Evolutionary conservation across 1,140 invertebrate species (phyloP).

Genomic region (Popillia japonica): DNA sequence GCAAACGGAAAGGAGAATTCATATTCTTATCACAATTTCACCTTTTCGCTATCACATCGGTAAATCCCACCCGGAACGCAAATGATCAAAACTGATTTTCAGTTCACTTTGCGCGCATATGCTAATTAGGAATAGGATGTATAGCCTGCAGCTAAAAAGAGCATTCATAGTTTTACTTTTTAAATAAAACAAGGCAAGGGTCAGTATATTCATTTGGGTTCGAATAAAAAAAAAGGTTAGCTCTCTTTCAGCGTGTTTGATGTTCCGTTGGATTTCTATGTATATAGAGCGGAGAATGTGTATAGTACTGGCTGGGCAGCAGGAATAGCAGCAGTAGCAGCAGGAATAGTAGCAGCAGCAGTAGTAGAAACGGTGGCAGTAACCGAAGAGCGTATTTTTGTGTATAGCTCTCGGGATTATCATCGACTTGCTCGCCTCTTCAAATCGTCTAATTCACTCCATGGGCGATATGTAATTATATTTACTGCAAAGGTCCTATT

Average conservation of each 20-base stretch:
- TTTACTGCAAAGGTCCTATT: not conserved
- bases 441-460: constrained; percentile 21
- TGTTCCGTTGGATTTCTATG: constrained; percentile 42
- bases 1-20: too few relatives aligned
- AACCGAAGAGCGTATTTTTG: not conserved
- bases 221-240: constrained; percentile 51
- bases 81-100: constrained; percentile 55
- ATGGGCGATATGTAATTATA: constrained; percentile 25
- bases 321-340: not conserved
- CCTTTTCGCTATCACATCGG: not conserved
- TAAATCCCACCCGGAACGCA: not conserved
- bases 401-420: constrained; percentile 18
- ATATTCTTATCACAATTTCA: too few relatives aligned
- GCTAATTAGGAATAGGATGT: constrained; percentile 56
- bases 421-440: constrained; percentile 21
- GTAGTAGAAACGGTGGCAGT: not conserved
- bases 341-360: not conserved
- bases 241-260: constrained; percentile 50
- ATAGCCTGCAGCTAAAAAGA: constrained; percentile 53
- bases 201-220: constrained; percentile 51
- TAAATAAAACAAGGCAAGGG: constrained; percentile 56
- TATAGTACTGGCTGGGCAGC: not conserved
- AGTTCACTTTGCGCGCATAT: constrained; percentile 50
- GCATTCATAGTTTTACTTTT: constrained; percentile 54
- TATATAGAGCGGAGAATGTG: constrained; percentile 18